Evolutionary conservation across 2,888 invertebrate genomes (phyloP), one percentile per base, ranked within the genome.

Genomic region (Sacculina carcini): DNA sequence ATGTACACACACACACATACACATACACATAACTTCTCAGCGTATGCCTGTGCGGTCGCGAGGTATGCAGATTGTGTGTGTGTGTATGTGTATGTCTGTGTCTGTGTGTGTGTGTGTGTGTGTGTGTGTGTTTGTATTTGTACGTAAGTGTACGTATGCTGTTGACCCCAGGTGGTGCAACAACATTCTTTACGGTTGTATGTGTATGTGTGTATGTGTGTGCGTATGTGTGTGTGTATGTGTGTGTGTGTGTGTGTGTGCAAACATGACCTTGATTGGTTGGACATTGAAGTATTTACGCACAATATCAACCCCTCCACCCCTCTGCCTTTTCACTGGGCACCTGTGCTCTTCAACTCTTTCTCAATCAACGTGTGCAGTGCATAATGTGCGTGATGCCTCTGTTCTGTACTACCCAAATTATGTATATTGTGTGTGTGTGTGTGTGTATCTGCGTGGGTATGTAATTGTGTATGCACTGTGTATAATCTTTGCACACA

Each of bases 71-170:
- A n/a, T n/a, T n/a, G n/a, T n/a, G n/a, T n/a, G n/a, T n/a, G n/a
- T n/a, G 24, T 46, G 31, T 48, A 12, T 9, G 16, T n/a, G 49
- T 14, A 38, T n/a, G 29, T 21, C 24, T 14, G 16, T 48, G 21
- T 16, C n/a, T 34, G 49, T 34, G 49, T 34, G 36, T 34, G 49
- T 34, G 36, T 21, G 48, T 48, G 31, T 48, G 48, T 48, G 47
- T 47, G 29, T 48, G 48, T 48, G 32, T 48, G 48, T 48, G 48
- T 48, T 31, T 47, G 48, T 48, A 34, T 48, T 31, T 48, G 48
- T 48, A 34, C 34, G 48, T 49, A 39, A 38, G 49, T 48, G 49
- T 49, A 39, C 39, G 49, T 49, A 39, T 34, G 34, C 34, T 12
- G 12, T 12, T 34, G 23, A 9, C 10, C 12, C 38, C 16, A 16